phyloP scores from a whole-genome alignment of 1,140 invertebrate genomes.

The Teleopsis dalmanni region DNA sequence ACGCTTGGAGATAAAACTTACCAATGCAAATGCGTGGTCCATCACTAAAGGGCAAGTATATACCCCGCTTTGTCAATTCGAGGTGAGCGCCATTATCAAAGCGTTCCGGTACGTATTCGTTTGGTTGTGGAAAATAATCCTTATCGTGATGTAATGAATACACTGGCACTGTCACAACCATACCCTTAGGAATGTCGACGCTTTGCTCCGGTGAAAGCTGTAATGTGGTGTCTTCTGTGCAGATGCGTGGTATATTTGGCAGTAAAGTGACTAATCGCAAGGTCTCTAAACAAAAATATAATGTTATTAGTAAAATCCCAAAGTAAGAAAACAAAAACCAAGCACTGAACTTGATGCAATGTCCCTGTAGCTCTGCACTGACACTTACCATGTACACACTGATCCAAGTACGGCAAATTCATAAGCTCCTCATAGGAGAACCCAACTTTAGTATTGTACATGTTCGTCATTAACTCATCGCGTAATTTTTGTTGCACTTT shows the following conservation, averaged over 20 bases:
- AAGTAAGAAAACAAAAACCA: too few relatives aligned
- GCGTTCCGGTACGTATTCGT: slow-evolving; percentile 11
- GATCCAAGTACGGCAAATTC: slow-evolving; percentile 12
- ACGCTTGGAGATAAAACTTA: too few relatives aligned
- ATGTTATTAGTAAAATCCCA: too few relatives aligned
- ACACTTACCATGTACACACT: slow-evolving; percentile 7
- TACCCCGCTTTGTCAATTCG: slow-evolving; percentile 24
- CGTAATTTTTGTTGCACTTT: slow-evolving; percentile 12
- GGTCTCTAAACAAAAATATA: neutral
- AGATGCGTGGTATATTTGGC: neutral
- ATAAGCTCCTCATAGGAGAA: slow-evolving; percentile 4
- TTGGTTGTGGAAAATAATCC: slow-evolving; percentile 10
- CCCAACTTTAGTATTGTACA: neutral
- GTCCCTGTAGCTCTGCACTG: too few relatives aligned
- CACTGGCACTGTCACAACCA: slow-evolving; percentile 8
- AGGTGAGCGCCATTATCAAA: slow-evolving; percentile 5
- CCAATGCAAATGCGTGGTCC: slow-evolving; percentile 59
- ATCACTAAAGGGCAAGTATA: slow-evolving; percentile 55
- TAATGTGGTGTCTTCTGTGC: slow-evolving; percentile 4
- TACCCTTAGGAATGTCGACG: neutral
- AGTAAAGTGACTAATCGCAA: neutral
- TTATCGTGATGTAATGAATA: slow-evolving; percentile 13
- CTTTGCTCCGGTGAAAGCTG: neutral
- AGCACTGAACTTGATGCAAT: too few relatives aligned
- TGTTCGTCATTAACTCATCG: neutral